phyloP scores from a whole-genome alignment of 2,888 invertebrate genomes.

The Melolontha melolontha region DNA sequence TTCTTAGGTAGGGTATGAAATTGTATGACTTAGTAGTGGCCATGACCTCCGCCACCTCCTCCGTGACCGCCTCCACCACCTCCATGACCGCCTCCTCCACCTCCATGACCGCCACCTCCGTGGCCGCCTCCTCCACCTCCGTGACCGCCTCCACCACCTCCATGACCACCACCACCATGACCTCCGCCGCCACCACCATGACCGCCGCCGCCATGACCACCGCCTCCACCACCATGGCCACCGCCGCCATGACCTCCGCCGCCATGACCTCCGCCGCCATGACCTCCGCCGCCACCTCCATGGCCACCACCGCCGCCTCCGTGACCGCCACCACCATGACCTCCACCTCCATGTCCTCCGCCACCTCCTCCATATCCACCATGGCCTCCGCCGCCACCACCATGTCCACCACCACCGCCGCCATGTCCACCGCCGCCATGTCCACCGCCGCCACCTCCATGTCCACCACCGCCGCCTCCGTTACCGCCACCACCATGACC shows the following conservation, averaged over 20 bases:
- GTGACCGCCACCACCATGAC: constrained; percentile 14
- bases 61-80: constrained; percentile 13
- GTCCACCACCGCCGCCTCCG: constrained; percentile 24
- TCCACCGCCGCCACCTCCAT: constrained; percentile 27
- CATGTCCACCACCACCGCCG: constrained; percentile 19
- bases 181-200: constrained; percentile 7
- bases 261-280: constrained; percentile 29
- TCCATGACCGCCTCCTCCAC: constrained; percentile 15
- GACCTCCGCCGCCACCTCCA: constrained; percentile 28
- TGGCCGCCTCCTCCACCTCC: constrained; percentile 7
- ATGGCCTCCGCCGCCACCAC: constrained; percentile 24
- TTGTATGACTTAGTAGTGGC: constrained; percentile 41
- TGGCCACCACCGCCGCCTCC: constrained; percentile 25
- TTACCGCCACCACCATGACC: constrained; percentile 16
- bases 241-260: constrained; percentile 32
- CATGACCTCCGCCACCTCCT: constrained; percentile 20
- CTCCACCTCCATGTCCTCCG: constrained; percentile 17
- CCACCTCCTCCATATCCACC: constrained; percentile 32
- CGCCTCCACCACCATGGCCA: constrained; percentile 18
- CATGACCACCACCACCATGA: constrained; percentile 24
- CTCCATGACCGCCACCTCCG: constrained; percentile 1
- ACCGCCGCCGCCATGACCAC: constrained; percentile 58
- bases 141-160: constrained; percentile 18
- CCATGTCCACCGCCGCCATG: constrained; percentile 31
- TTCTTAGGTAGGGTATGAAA: constrained; percentile 17